Base-by-base conservation (phyloP, 2,797 vertebrate genomes). In the Halcyon badia region DNA sequence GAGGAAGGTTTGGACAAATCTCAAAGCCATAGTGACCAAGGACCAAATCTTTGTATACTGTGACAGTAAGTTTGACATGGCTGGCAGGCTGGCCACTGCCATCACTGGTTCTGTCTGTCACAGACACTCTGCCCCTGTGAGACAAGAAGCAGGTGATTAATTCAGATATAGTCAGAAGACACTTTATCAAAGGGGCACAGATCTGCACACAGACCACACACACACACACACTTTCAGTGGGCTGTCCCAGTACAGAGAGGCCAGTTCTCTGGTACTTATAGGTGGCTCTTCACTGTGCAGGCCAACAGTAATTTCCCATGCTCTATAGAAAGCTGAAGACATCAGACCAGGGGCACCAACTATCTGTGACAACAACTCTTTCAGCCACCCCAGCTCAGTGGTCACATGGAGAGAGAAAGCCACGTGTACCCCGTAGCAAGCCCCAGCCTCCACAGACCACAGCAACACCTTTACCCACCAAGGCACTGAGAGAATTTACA, bases 21-120 rank as follows among this genome's bases (percentile, higher is more conserved):
- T 98, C 98, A 95, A 99, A 99, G 89, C 99, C 99, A 4, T 99
- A 99, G 91, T 99, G 98, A 94, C 97, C 98, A 92, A 99, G 98
- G 21, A 98, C 86, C 1, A 96, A 89, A 87, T 99, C 99, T 87
- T 98, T 98, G 52, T 98, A 98, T 78, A 99, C 98, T 70, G 98
- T 99, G 58, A 99, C 76, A 0, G 97, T 99, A 69, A 99, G 98
- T 41, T 98, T 99, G 92, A 99, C 98, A 3, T 97, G 97, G 62
- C 98, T 98, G 83, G 97, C 97, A 37, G 97, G 97, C 94, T 98
- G 99, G 18, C 97, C 97, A 41, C 91, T 64, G 64, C 96, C 95
- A 68, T 97, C 97, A 3, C 97, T 80, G 28, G 96, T 87, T 28
- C 96, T 98, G 11, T 99, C 98, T 37, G 94, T 96, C 26, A 52